phyloP scores from a whole-genome alignment of 2,888 invertebrate genomes.

The Oxycera nigricornis region DNA sequence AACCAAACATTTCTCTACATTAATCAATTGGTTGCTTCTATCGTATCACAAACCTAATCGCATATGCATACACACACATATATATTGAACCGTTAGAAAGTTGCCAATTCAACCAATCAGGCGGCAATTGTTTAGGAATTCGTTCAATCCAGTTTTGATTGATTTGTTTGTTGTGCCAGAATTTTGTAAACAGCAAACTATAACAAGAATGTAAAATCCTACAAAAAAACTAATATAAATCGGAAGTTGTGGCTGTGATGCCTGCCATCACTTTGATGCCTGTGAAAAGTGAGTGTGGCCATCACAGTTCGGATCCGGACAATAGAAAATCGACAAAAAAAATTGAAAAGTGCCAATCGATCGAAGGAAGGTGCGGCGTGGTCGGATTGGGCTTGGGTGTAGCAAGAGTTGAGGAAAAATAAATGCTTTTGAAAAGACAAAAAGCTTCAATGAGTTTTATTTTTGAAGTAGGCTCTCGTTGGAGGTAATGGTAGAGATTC shows the following conservation, averaged over 20 bases:
- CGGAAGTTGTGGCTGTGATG: neutral
- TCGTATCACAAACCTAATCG: neutral
- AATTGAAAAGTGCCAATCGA: neutral
- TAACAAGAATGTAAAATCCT: slow-evolving; percentile 41
- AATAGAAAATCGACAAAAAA: slow-evolving; percentile 21
- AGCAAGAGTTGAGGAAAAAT: slow-evolving; percentile 15
- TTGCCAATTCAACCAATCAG: slow-evolving; percentile 13
- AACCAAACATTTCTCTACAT: too few relatives aligned
- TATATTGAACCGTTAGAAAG: neutral
- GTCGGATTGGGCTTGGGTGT: slow-evolving; percentile 20
- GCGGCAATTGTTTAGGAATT: slow-evolving; percentile 12
- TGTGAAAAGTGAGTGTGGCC: slow-evolving; percentile 17
- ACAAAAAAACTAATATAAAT: slow-evolving; percentile 41
- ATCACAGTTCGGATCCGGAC: neutral
- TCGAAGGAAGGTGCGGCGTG: neutral
- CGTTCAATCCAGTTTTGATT: slow-evolving; percentile 9
- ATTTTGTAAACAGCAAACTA: neutral
- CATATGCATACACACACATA: neutral
- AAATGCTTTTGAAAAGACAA: slow-evolving; percentile 17
- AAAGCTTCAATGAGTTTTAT: too few relatives aligned
- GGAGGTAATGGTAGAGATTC: too few relatives aligned
- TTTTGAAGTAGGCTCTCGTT: too few relatives aligned
- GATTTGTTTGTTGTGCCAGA: slow-evolving; percentile 12
- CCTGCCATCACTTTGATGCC: slow-evolving; percentile 21
- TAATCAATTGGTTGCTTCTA: neutral